Conservation (phyloP, 1,140 invertebrate species). For the Plutomurus gul region DNA sequence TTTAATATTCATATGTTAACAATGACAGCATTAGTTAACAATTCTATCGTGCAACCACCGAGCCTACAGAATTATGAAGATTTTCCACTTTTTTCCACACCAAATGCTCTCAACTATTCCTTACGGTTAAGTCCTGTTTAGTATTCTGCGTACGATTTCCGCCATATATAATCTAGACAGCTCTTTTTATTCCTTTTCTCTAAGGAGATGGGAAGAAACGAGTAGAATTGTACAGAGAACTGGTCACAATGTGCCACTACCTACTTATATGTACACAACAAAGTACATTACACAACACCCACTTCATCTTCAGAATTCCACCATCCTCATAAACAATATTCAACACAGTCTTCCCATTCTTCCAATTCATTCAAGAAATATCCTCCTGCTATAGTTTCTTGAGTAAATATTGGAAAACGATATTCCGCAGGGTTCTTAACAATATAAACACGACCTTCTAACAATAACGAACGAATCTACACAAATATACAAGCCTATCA, state of each 20-base stretch:
- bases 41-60: no score
- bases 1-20: no score
- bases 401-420: neutral
- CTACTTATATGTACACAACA: neutral
- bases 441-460: no score
- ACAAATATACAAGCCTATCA: no score
- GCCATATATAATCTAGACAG: conserved; percentile 8
- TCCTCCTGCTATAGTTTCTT: neutral
- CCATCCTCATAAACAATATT: no score
- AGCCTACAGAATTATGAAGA: no score
- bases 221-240: neutral
- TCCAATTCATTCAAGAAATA: neutral
- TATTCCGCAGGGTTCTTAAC: neutral
- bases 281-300: no score
- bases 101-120: neutral
- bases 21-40: no score
- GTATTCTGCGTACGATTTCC: conserved; percentile 2
- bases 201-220: neutral
- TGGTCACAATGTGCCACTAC: neutral
- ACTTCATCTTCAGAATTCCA: no score
- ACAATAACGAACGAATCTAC: no score
- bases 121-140: no score
- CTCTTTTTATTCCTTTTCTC: conserved; percentile 12
- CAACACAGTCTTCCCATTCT: no score
- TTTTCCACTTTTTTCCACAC: neutral